phyloP scores from a whole-genome alignment of 2,797 vertebrate genomes.

The Hemitrygon akajei region DNA sequence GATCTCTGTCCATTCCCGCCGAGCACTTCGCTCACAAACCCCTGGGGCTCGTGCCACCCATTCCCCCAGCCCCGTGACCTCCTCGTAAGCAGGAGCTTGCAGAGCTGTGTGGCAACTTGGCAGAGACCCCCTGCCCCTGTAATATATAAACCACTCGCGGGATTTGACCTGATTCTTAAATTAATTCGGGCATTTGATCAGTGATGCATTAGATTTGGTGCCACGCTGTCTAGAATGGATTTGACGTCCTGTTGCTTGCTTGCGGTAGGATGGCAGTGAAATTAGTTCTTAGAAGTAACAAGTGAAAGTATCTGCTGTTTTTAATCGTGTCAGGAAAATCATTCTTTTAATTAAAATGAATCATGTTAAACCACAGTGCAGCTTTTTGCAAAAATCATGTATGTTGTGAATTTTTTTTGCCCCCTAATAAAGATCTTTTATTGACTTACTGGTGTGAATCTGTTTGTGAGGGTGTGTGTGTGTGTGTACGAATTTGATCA shows the following conservation, averaged over 20 bases:
- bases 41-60: no score
- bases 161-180: background rate
- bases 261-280: background rate
- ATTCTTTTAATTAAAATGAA: background rate
- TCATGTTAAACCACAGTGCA: background rate
- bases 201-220: background rate
- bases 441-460: background rate
- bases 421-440: background rate
- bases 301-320: background rate
- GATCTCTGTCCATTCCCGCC: no score
- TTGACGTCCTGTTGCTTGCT: background rate
- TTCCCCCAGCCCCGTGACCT: no score
- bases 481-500: no score
- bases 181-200: background rate
- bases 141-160: background rate
- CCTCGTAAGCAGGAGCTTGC: no score
- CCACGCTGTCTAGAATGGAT: background rate
- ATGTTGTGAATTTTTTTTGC: background rate
- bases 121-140: background rate
- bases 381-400: background rate
- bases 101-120: no score
- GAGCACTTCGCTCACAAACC: no score
- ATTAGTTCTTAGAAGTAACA: no score
- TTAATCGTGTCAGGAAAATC: background rate
- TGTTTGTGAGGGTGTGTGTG: no score